These are phyloP conservation scores for Arbacia lixula DNA, from an alignment of 53 echinoderm and acorn worm genomes.

Conservation along the genomic window DNA sequence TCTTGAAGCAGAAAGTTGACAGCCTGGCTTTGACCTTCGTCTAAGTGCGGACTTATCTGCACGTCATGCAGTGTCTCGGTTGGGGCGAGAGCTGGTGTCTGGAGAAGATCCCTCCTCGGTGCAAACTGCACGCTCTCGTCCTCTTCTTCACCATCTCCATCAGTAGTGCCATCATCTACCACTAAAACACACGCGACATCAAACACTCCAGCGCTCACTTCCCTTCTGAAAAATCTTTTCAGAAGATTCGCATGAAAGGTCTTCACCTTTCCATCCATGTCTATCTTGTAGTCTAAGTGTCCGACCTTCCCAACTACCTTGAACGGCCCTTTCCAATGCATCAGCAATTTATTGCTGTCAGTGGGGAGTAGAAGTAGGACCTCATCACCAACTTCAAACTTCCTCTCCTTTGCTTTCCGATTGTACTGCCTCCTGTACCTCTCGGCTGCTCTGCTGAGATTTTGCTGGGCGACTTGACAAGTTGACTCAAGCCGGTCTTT, in stretches of 20 bases:
- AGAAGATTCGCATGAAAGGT: conserved; percentile 40
- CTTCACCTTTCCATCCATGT: conserved; percentile 8
- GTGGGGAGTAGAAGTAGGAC: conserved; percentile 48
- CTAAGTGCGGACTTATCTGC: neutral
- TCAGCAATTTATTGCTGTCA: conserved; percentile 25
- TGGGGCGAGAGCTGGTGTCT: neutral
- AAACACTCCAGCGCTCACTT: neutral
- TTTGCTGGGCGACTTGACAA: conserved; percentile 56
- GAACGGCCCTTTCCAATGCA: conserved; percentile 64
- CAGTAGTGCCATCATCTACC: neutral
- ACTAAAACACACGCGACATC: neutral
- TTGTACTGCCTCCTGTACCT: conserved; percentile 13
- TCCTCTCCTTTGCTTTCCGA: conserved; percentile 7
- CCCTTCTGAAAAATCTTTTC: conserved; percentile 22
- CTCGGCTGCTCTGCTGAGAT: conserved; percentile 25
- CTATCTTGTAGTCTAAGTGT: conserved; percentile 5
- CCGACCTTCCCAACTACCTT: neutral
- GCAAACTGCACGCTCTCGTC: neutral
- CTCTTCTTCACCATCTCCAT: neutral
- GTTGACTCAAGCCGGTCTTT: conserved; percentile 58
- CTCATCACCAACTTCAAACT: conserved; percentile 43
- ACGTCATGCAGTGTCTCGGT: neutral
- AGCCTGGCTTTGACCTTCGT: neutral
- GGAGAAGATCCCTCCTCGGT: neutral
- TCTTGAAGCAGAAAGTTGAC: neutral